Conservation (phyloP, 2,113 vertebrate species). For the Clarias gariepinus region DNA sequence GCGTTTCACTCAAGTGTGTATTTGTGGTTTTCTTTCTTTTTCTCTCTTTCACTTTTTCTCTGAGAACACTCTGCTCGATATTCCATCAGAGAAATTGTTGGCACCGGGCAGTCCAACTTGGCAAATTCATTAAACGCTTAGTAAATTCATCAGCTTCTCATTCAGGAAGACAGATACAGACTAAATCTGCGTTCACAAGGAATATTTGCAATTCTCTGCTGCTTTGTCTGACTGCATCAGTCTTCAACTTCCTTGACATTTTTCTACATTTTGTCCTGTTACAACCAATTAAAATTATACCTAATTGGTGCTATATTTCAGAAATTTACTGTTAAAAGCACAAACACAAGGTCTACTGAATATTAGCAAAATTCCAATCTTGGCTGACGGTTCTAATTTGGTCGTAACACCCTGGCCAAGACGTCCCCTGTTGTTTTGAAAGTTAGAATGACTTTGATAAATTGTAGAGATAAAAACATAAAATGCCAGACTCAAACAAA, state of each 20-base stretch:
- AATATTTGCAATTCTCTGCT: neutral
- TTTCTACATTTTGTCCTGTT: neutral
- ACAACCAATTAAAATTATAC: neutral
- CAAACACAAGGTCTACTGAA: neutral
- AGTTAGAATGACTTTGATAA: no score
- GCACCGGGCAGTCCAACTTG: conserved; percentile 37
- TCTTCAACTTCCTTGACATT: neutral
- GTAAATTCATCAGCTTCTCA: conserved; percentile 21
- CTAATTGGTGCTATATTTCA: neutral
- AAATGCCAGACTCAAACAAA: no score
- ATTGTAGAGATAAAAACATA: no score
- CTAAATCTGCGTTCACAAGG: neutral
- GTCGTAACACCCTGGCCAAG: no score
- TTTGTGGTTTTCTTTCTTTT: conserved; percentile 35
- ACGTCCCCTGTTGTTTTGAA: no score
- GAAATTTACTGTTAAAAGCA: neutral
- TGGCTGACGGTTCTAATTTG: no score
- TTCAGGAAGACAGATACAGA: conserved; percentile 10
- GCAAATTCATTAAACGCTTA: conserved; percentile 25
- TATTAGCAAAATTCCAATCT: neutral
- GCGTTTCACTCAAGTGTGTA: conserved; percentile 27
- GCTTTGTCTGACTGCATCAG: neutral
- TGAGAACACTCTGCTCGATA: conserved; percentile 33
- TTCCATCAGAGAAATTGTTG: conserved; percentile 48
- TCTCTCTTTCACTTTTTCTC: conserved; percentile 20